Evolutionary conservation across 2,888 invertebrate genomes (phyloP).

Genomic region (Orchesella flavescens): DNA sequence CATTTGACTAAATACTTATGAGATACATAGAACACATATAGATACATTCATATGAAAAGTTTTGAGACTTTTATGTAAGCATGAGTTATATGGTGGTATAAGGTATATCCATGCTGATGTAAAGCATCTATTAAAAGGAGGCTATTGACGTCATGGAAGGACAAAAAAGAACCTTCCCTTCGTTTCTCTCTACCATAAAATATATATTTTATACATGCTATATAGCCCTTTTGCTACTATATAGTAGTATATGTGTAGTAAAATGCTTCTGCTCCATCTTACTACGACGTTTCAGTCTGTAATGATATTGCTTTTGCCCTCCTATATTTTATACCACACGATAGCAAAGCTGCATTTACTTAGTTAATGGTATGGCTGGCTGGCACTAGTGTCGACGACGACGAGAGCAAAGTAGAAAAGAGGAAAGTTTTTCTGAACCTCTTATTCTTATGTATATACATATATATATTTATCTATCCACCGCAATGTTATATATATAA

Average conservation of each 20-base stretch:
- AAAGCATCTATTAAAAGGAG: slow-evolving; percentile 49
- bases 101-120: slow-evolving; percentile 6
- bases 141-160: slow-evolving; percentile 72
- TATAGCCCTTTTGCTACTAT: not conserved
- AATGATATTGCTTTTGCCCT: slow-evolving; percentile 31
- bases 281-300: not conserved
- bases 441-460: slow-evolving; percentile 33
- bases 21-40: too few relatives aligned
- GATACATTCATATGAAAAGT: too few relatives aligned
- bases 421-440: slow-evolving; percentile 57
- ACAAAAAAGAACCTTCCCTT: slow-evolving; percentile 71
- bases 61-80: not conserved
- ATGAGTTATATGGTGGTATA: slow-evolving; percentile 20
- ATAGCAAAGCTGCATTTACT: slow-evolving; percentile 40
- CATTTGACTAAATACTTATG: slow-evolving; percentile 3
- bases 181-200: slow-evolving; percentile 41
- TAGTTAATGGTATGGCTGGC: slow-evolving; percentile 58
- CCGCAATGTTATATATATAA: not conserved
- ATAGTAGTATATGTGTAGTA: not conserved
- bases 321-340: slow-evolving; percentile 13
- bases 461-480: slow-evolving; percentile 4
- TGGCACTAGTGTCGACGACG: slow-evolving; percentile 22
- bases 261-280: not conserved
- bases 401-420: slow-evolving; percentile 39
- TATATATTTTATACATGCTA: slow-evolving; percentile 3